Conservation (phyloP, 2,113 vertebrate genomes). For the Barbus barbus region DNA sequence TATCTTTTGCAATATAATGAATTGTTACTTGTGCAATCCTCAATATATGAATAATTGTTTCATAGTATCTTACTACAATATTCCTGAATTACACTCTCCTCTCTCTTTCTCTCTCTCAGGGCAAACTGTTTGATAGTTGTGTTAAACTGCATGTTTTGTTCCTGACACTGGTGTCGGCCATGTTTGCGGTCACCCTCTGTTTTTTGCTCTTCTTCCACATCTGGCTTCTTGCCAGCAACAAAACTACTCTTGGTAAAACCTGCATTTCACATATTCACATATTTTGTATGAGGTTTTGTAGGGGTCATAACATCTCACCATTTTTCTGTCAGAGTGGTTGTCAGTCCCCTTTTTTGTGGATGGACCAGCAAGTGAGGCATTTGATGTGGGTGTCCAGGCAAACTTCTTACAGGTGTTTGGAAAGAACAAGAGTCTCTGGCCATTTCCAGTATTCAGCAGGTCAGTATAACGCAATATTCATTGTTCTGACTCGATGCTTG, state of each 20-base stretch:
- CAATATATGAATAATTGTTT: too few relatives aligned
- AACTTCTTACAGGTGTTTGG: constrained; percentile 86
- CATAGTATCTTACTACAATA: too few relatives aligned
- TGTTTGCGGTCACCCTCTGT: constrained; percentile 85
- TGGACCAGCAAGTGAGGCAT: constrained; percentile 83
- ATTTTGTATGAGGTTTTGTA: not conserved
- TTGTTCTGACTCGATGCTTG: not conserved
- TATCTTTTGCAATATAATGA: not conserved
- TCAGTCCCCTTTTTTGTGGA: constrained; percentile 81
- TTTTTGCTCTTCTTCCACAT: constrained; percentile 86
- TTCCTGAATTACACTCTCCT: not conserved
- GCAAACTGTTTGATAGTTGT: constrained; percentile 74
- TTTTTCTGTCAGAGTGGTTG: constrained; percentile 78
- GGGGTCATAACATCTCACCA: not conserved
- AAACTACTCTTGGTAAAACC: constrained; percentile 84
- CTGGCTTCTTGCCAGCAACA: constrained; percentile 84
- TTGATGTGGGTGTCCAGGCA: constrained; percentile 80
- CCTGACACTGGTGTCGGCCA: constrained; percentile 82
- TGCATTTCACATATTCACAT: not conserved
- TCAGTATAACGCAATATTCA: constrained; percentile 51
- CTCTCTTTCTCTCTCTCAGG: constrained; percentile 61
- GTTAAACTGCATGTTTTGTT: constrained; percentile 86
- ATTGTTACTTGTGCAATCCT: too few relatives aligned
- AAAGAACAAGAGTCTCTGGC: constrained; percentile 79
- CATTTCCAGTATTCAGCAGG: constrained; percentile 82